Evolutionary conservation across 1,140 invertebrate genomes (phyloP).

Genomic region (Drepana arcuata): DNA sequence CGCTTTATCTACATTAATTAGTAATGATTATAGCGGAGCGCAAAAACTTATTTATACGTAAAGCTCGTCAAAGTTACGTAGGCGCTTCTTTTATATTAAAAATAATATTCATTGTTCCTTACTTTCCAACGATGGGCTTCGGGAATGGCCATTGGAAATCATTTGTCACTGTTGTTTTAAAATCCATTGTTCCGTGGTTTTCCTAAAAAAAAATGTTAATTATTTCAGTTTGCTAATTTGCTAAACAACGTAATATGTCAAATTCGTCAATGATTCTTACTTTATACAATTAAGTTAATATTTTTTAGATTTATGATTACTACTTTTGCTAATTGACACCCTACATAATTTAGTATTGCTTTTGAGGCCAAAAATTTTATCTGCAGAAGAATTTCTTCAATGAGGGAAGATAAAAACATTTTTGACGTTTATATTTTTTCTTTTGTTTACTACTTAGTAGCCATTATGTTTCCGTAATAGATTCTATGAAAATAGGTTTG

Average conservation of each 20-base stretch:
- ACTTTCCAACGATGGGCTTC: conserved; percentile 69
- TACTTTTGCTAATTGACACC: conserved; percentile 59
- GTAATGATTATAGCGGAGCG: no score
- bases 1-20: no score
- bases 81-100: no score
- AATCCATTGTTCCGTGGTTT: conserved; percentile 42
- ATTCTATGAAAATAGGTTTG: no score
- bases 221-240: neutral
- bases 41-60: no score
- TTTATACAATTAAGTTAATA: conserved; percentile 45
- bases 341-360: conserved; percentile 66
- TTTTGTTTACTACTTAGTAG: conserved; percentile 16
- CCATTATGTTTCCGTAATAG: no score
- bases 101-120: no score
- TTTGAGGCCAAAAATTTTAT: conserved; percentile 62
- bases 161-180: conserved; percentile 56
- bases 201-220: conserved; percentile 13
- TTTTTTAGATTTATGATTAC: conserved; percentile 64
- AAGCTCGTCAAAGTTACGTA: no score
- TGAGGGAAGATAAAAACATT: conserved; percentile 67
- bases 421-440: conserved; percentile 51
- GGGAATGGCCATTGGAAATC: conserved; percentile 74
- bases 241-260: neutral
- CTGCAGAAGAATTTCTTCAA: conserved; percentile 59
- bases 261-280: conserved; percentile 9